Evolutionary conservation across 2,888 invertebrate genomes (phyloP).

Genomic region (Drosophila recens): DNA sequence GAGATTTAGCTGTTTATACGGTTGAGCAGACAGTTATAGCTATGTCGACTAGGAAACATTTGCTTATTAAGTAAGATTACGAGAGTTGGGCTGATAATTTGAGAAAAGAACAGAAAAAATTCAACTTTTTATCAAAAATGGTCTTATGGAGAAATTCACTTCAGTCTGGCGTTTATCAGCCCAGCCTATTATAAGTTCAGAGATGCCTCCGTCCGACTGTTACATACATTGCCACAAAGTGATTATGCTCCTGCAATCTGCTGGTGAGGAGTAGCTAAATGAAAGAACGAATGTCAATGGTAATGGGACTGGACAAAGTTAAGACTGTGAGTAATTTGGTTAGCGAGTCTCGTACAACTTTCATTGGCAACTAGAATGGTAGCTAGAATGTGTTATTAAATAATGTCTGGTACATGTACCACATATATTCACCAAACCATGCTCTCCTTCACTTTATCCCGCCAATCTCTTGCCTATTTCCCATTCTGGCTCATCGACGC

Average conservation of each 20-base stretch:
- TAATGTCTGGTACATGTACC: conserved; percentile 60
- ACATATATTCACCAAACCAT: conserved; percentile 3
- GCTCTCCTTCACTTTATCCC: neutral
- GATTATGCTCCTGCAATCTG: neutral
- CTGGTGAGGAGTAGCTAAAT: neutral
- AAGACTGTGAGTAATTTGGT: conserved; percentile 69
- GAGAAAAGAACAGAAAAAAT: too few relatives aligned
- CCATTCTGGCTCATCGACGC: neutral
- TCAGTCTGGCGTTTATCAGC: too few relatives aligned
- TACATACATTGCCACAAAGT: neutral
- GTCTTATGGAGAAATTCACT: too few relatives aligned
- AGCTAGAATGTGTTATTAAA: conserved; percentile 69
- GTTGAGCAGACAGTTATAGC: too few relatives aligned
- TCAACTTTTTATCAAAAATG: too few relatives aligned
- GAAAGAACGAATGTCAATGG: conserved; percentile 3
- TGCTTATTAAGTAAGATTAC: too few relatives aligned
- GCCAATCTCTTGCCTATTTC: neutral
- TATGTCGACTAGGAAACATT: too few relatives aligned
- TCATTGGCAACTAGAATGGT: conserved; percentile 48
- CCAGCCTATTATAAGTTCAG: neutral
- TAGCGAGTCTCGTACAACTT: conserved; percentile 67
- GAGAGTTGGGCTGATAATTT: too few relatives aligned
- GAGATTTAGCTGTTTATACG: too few relatives aligned
- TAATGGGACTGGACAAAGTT: conserved; percentile 48
- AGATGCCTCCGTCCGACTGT: neutral